phyloP scores from a whole-genome alignment of 2,888 invertebrate genomes.

The Acleris sparsana region DNA sequence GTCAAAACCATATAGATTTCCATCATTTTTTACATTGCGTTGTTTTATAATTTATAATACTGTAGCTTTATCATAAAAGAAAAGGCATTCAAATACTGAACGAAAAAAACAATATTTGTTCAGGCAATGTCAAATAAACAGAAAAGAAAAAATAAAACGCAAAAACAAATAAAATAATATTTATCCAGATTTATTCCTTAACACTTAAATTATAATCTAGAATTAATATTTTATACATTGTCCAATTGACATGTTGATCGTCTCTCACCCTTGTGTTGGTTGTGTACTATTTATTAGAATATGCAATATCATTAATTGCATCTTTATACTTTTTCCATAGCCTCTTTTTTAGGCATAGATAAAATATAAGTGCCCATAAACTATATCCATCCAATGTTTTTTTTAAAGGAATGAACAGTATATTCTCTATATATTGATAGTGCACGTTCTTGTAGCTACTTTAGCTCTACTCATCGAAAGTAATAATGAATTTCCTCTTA shows the following conservation, averaged over 20 bases:
- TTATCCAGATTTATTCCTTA: slow-evolving; percentile 83
- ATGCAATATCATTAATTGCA: slow-evolving; percentile 37
- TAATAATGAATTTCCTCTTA: no score
- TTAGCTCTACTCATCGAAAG: slow-evolving; percentile 30
- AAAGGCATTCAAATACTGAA: slow-evolving; percentile 18
- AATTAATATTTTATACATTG: slow-evolving; percentile 81
- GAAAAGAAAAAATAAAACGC: slow-evolving; percentile 64
- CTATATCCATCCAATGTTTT: no score
- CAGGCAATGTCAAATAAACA: slow-evolving; percentile 39
- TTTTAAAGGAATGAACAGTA: no score
- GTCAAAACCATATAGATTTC: no score
- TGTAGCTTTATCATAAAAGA: no score
- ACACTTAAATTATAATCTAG: slow-evolving; percentile 78
- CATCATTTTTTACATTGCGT: no score
- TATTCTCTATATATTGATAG: no score
- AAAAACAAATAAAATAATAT: slow-evolving; percentile 77
- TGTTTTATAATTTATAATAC: no score
- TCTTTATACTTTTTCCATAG: slow-evolving; percentile 39
- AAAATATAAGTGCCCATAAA: slow-evolving; percentile 45
- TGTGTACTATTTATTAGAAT: slow-evolving; percentile 58
- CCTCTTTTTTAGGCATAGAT: slow-evolving; percentile 33
- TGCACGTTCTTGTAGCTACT: slow-evolving; percentile 38
- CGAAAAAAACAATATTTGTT: no score
- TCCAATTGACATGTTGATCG: slow-evolving; percentile 70
- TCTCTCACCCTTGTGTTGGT: slow-evolving; percentile 64